Evolutionary conservation across 2,888 invertebrate genomes (phyloP).

Genomic region (Desoria tigrina): DNA sequence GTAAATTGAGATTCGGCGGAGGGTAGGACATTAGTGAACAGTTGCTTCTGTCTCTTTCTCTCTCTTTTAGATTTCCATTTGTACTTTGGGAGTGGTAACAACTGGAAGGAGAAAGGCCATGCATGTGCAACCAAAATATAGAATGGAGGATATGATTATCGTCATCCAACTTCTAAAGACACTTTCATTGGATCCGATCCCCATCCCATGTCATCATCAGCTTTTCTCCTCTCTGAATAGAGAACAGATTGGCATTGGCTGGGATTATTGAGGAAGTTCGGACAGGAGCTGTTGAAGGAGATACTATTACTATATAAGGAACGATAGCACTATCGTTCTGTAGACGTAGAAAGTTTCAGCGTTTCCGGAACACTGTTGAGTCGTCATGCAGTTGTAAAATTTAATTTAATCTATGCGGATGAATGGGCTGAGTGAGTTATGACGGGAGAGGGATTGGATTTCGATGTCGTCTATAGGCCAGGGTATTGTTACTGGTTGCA

Average conservation of each 20-base stretch:
- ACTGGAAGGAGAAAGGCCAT: not conserved
- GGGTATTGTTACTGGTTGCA: slow-evolving; percentile 7
- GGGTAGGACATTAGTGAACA: not conserved
- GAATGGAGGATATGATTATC: too few species aligned
- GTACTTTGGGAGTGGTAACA: slow-evolving; percentile 6
- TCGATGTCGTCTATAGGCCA: not conserved
- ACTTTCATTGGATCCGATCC: not conserved
- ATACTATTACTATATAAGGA: not conserved
- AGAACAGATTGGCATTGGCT: not conserved
- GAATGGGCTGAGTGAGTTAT: slow-evolving; percentile 7
- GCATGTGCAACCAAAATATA: too few species aligned
- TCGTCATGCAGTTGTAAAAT: not conserved
- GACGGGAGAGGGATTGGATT: slow-evolving; percentile 1
- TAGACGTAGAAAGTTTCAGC: not conserved
- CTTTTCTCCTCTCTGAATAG: not conserved
- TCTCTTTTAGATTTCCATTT: slow-evolving; percentile 11
- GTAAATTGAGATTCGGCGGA: too few species aligned
- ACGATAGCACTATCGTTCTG: not conserved
- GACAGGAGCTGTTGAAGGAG: not conserved
- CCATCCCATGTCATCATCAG: too few species aligned
- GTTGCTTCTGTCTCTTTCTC: slow-evolving; percentile 1
- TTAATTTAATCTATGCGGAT: slow-evolving; percentile 7
- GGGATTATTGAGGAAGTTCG: too few species aligned
- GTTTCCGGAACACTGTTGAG: not conserved
- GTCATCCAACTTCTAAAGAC: slow-evolving; percentile 5